Evolutionary conservation across 2,888 invertebrate genomes (phyloP).

Genomic region (Temnothorax unifasciatus): DNA sequence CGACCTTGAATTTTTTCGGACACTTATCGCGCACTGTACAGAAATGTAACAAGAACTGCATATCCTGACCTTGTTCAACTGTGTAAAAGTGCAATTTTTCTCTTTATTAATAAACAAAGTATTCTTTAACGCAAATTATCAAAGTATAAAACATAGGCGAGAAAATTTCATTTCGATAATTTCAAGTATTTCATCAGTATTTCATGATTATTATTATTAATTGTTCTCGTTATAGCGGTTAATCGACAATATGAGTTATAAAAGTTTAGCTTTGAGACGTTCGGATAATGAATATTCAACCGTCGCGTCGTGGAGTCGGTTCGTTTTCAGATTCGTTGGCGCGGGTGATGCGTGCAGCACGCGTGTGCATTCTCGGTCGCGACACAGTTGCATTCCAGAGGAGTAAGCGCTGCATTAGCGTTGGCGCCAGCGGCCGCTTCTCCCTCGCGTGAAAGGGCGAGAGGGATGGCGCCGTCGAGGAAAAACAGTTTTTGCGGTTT

Average conservation of each 20-base stretch:
- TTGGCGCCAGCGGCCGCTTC: conserved; percentile 71
- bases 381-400: conserved; percentile 72
- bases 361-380: conserved; percentile 60
- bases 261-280: conserved; percentile 63
- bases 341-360: conserved; percentile 52
- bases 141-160: not conserved
- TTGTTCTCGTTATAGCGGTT: not conserved
- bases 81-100: not conserved
- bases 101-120: not conserved
- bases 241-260: conserved; percentile 39
- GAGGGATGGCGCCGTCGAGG: conserved; percentile 50
- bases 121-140: not conserved
- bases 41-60: conserved; percentile 1
- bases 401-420: conserved; percentile 70
- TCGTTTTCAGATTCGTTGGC: conserved; percentile 70
- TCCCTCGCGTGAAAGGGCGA: conserved; percentile 39
- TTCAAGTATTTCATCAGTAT: not conserved
- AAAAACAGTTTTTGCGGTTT: conserved; percentile 69
- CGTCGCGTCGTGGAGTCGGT: conserved; percentile 50
- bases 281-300: conserved; percentile 46
- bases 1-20: conserved; percentile 39
- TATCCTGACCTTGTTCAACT: not conserved
- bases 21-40: not conserved
- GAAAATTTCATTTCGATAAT: not conserved
- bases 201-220: not conserved